phyloP scores from a whole-genome alignment of 2,113 vertebrate species.

The Leptodactylus fuscus region DNA sequence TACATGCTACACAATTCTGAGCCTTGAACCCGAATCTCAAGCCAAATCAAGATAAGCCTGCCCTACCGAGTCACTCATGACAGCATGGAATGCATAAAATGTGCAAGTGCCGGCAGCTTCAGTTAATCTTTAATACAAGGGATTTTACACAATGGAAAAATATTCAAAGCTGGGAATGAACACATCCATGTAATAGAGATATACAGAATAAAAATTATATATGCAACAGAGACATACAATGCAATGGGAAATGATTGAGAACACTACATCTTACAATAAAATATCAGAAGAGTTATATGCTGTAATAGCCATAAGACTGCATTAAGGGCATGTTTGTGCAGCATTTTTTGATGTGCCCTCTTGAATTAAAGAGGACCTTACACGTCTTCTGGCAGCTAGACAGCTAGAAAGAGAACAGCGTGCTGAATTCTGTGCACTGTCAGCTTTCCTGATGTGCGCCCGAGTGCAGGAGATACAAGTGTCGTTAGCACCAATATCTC shows the following conservation, averaged over 20 bases:
- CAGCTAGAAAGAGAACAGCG: no score
- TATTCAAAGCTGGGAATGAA: neutral
- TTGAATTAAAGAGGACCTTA: no score
- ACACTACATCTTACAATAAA: no score
- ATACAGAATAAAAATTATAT: neutral
- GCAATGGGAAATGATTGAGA: neutral
- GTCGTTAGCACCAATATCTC: no score
- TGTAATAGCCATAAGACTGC: no score
- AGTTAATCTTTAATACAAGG: constrained; percentile 45
- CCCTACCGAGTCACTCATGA: constrained; percentile 28
- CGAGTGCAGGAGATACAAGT: no score
- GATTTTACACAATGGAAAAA: constrained; percentile 48
- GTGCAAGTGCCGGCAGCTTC: constrained; percentile 38
- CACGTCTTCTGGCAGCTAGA: no score
- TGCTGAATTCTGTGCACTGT: no score
- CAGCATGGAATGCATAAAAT: constrained; percentile 50
- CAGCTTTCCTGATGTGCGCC: no score
- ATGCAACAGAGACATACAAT: neutral
- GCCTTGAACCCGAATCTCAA: constrained; percentile 32
- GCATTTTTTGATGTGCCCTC: no score
- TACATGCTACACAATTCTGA: constrained; percentile 29
- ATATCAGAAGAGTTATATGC: no score
- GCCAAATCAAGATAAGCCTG: constrained; percentile 29
- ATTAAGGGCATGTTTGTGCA: no score
- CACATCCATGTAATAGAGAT: neutral